Evolutionary conservation across 1,140 invertebrate species (phyloP).

Genomic region (Palaemon carinicauda): DNA sequence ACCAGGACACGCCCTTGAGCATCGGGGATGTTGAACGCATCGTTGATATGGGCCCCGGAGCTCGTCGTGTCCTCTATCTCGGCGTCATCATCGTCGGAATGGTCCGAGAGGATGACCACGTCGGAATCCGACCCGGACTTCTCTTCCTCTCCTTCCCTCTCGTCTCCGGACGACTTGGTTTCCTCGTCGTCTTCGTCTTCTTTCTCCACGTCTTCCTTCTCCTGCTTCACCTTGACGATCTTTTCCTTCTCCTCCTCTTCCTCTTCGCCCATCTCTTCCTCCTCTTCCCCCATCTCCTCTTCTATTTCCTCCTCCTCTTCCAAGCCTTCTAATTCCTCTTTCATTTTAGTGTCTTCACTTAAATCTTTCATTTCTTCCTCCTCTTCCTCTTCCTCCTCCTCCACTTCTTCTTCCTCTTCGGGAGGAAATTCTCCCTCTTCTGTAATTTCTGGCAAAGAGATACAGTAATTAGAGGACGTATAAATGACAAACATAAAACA

Average conservation of each 20-base stretch:
- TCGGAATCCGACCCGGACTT: conserved; percentile 47
- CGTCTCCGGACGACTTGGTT: conserved; percentile 64
- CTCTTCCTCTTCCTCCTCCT: background rate
- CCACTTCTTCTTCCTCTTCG: background rate
- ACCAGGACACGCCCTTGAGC: conserved; percentile 91
- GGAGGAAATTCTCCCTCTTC: background rate
- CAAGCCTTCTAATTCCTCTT: conserved; percentile 13
- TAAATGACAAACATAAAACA: too few species aligned
- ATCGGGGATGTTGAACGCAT: conserved; percentile 89
- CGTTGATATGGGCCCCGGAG: conserved; percentile 65
- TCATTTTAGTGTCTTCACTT: background rate
- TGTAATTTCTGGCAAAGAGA: background rate
- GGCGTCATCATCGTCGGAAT: conserved; percentile 61
- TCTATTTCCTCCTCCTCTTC: conserved; percentile 23
- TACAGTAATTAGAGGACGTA: background rate
- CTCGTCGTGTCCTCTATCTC: conserved; percentile 78
- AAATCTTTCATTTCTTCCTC: conserved; percentile 18
- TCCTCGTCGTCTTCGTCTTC: conserved; percentile 50
- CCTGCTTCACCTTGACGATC: background rate
- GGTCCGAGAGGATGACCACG: conserved; percentile 53
- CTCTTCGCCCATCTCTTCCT: background rate
- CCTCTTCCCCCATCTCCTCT: background rate
- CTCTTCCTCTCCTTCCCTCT: conserved; percentile 60
- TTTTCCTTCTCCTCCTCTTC: background rate
- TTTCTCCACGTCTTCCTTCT: background rate